Conservation (phyloP, 2,113 vertebrate species). For the Microtus pennsylvanicus region DNA sequence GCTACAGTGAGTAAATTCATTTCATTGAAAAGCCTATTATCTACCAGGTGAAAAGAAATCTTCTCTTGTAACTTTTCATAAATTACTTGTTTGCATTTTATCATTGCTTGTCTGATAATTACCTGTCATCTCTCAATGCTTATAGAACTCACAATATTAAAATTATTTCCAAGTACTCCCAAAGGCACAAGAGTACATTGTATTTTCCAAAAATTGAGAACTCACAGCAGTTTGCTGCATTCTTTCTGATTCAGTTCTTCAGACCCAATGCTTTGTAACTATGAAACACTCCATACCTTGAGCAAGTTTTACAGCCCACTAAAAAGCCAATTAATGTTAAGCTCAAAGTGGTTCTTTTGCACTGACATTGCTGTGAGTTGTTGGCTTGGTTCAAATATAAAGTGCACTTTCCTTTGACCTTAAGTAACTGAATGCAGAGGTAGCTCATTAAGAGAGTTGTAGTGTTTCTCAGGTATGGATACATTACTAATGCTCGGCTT, state of each 20-base stretch:
- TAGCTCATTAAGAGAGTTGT: slow-evolving; percentile 67
- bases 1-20: background rate
- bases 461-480: background rate
- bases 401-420: slow-evolving; percentile 66
- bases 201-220: slow-evolving; percentile 21
- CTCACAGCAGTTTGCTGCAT: slow-evolving; percentile 48
- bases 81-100: slow-evolving; percentile 39
- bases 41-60: background rate
- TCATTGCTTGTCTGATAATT: background rate
- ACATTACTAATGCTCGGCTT: slow-evolving; percentile 59
- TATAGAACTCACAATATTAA: slow-evolving; percentile 20
- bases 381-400: slow-evolving; percentile 45
- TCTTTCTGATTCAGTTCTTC: slow-evolving; percentile 62
- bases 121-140: background rate
- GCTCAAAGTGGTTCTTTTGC: slow-evolving; percentile 60
- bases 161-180: slow-evolving; percentile 37
- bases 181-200: background rate
- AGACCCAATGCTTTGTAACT: slow-evolving; percentile 74
- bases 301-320: slow-evolving; percentile 70
- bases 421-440: slow-evolving; percentile 15
- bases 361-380: slow-evolving; percentile 67
- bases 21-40: slow-evolving; percentile 4
- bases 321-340: slow-evolving; percentile 82
- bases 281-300: slow-evolving; percentile 61
- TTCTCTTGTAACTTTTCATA: background rate